Evolutionary conservation across 2,888 invertebrate genomes (phyloP).

Genomic region (Cotesia congregata): DNA sequence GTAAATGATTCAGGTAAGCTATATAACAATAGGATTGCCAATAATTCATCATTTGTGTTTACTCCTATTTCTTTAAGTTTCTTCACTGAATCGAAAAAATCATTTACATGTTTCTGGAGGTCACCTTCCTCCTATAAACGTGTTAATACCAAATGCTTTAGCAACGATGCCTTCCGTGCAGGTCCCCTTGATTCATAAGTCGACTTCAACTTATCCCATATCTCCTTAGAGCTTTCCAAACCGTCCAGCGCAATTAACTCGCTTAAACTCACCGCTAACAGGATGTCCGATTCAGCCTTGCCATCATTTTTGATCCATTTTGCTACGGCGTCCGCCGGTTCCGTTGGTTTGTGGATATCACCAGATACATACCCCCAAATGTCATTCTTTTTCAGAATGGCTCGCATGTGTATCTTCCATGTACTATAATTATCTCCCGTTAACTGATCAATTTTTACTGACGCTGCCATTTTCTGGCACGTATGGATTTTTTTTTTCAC

Average conservation of each 20-base stretch:
- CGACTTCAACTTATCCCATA: slow-evolving; percentile 43
- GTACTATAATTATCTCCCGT: slow-evolving; percentile 44
- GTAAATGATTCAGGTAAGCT: slow-evolving; percentile 33
- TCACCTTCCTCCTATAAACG: slow-evolving; percentile 45
- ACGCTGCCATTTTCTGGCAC: neutral
- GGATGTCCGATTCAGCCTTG: slow-evolving; percentile 44
- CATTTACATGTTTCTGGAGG: slow-evolving; percentile 40
- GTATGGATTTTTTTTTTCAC: too few species aligned
- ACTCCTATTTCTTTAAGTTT: slow-evolving; percentile 44
- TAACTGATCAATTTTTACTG: slow-evolving; percentile 19
- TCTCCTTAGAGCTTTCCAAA: slow-evolving; percentile 36
- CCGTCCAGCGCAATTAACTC: slow-evolving; percentile 39
- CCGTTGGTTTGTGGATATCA: slow-evolving; percentile 31
- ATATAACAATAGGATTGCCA: slow-evolving; percentile 35
- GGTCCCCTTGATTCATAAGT: slow-evolving; percentile 42
- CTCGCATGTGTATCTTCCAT: slow-evolving; percentile 44
- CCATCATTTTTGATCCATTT: slow-evolving; percentile 40
- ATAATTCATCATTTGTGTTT: slow-evolving; percentile 37
- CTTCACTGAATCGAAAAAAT: slow-evolving; percentile 42
- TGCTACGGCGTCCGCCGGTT: slow-evolving; percentile 2
- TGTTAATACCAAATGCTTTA: slow-evolving; percentile 40
- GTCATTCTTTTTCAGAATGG: slow-evolving; percentile 46
- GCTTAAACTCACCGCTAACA: slow-evolving; percentile 41
- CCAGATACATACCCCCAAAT: slow-evolving; percentile 46
- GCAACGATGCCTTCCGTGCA: slow-evolving; percentile 40